phyloP scores from a whole-genome alignment of 2,888 invertebrate genomes.

The Hesperia comma region DNA sequence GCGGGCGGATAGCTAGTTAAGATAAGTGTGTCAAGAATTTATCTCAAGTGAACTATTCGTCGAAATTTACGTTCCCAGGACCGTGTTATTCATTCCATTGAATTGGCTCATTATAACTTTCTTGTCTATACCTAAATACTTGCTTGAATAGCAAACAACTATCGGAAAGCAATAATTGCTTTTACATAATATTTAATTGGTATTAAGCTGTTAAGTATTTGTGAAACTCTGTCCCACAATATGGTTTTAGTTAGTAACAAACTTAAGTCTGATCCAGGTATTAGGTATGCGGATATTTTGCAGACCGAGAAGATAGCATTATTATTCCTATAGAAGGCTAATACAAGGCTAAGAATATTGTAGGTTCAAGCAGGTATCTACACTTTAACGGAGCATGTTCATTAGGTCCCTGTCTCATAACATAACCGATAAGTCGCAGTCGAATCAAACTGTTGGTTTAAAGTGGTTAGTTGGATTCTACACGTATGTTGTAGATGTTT shows the following conservation, averaged over 20 bases:
- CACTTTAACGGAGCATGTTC: conserved; percentile 17
- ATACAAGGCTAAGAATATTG: conserved; percentile 20
- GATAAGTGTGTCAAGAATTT: background rate
- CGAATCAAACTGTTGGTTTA: no score
- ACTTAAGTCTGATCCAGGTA: conserved; percentile 13
- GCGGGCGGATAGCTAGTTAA: no score
- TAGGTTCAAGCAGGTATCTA: conserved; percentile 12
- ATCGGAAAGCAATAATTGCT: background rate
- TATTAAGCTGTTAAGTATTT: conserved; percentile 51
- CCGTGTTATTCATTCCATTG: no score
- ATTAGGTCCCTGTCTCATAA: background rate
- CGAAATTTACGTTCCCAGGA: no score
- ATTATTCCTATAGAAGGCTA: conserved; percentile 26
- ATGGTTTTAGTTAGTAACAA: background rate
- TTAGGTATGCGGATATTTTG: conserved; percentile 18
- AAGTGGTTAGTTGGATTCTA: no score
- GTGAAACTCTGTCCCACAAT: conserved; percentile 60
- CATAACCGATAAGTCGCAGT: no score
- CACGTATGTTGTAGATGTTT: no score
- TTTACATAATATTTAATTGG: background rate
- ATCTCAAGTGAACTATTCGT: background rate
- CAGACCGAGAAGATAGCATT: conserved; percentile 20
- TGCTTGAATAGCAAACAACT: background rate
- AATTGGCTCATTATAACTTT: background rate
- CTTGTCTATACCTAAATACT: background rate